Conservation (phyloP, 2,113 vertebrate genomes). For the Gorsachius goisagi region DNA sequence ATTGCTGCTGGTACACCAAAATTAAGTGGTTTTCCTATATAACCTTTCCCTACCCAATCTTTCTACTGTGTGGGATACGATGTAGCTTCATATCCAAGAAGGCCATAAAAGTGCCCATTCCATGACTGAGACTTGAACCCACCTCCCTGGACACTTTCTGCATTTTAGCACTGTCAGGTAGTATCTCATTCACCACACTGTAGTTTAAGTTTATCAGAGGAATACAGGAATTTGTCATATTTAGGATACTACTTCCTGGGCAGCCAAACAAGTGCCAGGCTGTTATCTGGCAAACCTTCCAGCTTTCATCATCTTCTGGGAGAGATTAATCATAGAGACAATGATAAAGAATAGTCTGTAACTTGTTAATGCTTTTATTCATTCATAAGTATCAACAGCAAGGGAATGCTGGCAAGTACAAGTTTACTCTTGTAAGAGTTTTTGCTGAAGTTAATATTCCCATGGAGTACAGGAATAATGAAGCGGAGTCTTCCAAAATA, state of each 20-base stretch:
- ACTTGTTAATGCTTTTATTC: neutral
- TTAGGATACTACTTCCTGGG: neutral
- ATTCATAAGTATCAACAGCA: neutral
- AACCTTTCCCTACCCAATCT: neutral
- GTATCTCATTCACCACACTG: neutral
- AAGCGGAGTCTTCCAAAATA: neutral
- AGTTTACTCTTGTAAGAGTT: neutral
- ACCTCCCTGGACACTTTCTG: neutral
- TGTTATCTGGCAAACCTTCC: neutral
- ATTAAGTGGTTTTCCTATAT: neutral
- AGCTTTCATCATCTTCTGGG: slow-evolving; percentile 27
- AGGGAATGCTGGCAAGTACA: neutral
- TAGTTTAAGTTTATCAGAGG: neutral
- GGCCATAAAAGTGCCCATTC: neutral
- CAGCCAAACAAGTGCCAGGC: neutral
- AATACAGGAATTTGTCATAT: neutral
- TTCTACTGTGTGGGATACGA: neutral
- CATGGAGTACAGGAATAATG: neutral
- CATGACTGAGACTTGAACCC: neutral
- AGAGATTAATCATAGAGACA: neutral
- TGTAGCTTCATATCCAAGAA: neutral
- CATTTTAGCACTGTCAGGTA: neutral
- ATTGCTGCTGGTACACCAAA: neutral
- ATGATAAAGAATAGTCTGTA: neutral
- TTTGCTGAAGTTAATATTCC: neutral